Evolutionary conservation across 2,797 vertebrate species (phyloP), one percentile per base, ranked within the genome.

Genomic region (Psittacula derbiana): DNA sequence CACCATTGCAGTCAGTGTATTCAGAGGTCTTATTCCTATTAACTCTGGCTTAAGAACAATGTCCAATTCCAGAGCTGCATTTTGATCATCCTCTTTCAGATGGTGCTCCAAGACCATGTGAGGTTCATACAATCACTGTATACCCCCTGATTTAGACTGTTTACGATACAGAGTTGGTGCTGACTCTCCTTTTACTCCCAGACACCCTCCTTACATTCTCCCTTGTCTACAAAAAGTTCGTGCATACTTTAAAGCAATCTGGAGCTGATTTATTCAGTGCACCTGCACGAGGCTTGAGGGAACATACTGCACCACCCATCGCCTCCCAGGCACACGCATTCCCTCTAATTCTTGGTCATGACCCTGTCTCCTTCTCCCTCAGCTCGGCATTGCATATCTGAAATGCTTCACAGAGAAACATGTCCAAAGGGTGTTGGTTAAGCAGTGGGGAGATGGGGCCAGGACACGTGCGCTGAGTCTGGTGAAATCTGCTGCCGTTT

Each of bases 191-290:
- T 44, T 67, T 62, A 47, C 36, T 91, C 80, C n/a, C 55, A 90
- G 75, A 55, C 50, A 58, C 20, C 16, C 65, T 79, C 38, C 41
- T 65, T 69, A 58, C 66, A 83, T 24, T 50, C 44, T 95, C 70
- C 40, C 15, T 70, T 86, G 89, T 79, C 89, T 94, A 76, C 72
- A 88, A 44, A 93, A 61, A 58, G 24, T 69, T 65, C 7, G 10
- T 94, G 80, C 89, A 96, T 96, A 88, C 85, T 78, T 96, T 80
- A 61, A 86, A 88, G 91, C 65, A 91, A 86, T 90, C 92, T 40
- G 46, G 25, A 72, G 66, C 72, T 96, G 95, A 96, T 96, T 96
- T 95, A 95, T 90, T 95, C 89, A 25, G 92, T 92, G 87, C 93
- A 96, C 92, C 92, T 96, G 93, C 87, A 44, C 0, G n/a, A 57